A percentile compares a stretch with the other conserved stretches of the same genome.
Conservation (phyloP, 2,113 vertebrate species). For the Delphinapterus leucas region DNA sequence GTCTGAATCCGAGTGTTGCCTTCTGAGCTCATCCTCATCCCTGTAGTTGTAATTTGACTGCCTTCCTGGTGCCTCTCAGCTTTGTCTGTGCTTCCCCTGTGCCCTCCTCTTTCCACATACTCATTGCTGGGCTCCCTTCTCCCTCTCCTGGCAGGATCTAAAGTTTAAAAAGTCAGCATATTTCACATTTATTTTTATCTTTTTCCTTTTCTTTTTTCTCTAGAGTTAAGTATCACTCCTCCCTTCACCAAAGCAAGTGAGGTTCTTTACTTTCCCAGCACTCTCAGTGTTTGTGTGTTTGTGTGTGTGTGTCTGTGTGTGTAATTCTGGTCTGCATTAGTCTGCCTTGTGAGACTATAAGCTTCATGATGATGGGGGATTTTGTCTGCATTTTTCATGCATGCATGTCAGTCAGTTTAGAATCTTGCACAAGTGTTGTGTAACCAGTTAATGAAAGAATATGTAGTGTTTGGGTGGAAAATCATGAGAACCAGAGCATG, state of each 20-base stretch:
- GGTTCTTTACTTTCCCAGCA: neutral
- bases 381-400: neutral
- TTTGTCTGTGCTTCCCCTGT: neutral
- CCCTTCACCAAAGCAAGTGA: neutral
- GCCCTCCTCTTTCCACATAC: rapidly evolving
- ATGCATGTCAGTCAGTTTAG: neutral
- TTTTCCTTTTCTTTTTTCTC: neutral
- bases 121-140: neutral
- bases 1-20: neutral
- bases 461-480: neutral
- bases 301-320: neutral
- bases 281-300: neutral
- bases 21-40: neutral
- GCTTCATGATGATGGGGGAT: neutral
- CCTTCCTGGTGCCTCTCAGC: neutral
- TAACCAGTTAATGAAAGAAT: neutral
- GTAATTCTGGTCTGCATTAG: neutral
- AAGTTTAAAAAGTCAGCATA: neutral
- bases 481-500: neutral
- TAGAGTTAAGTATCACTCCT: neutral
- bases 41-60: neutral
- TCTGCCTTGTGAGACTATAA: neutral
- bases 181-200: neutral
- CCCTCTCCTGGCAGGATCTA: neutral
- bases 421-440: neutral